A percentile compares a stretch with the other conserved stretches of the same genome.
These are phyloP conservation scores for Bradypodion pumilum DNA, from an alignment of 2,797 vertebrate genomes.

Conservation along the genomic window DNA sequence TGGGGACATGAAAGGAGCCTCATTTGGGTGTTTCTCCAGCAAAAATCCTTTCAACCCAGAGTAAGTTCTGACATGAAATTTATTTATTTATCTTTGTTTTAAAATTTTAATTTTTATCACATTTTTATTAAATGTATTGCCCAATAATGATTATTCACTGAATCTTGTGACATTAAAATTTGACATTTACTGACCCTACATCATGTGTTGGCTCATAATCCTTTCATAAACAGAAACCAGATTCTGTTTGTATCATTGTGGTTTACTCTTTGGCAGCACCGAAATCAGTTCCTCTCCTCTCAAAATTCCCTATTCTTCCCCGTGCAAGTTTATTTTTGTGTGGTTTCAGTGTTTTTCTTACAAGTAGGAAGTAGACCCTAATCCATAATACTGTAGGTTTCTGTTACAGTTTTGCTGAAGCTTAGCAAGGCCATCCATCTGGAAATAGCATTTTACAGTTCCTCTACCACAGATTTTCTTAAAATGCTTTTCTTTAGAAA, in stretches of 20 bases:
- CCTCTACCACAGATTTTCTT: not conserved
- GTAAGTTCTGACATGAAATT: too few species aligned
- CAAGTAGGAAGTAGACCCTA: not conserved
- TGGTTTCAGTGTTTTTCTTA: not conserved
- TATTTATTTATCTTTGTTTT: too few species aligned
- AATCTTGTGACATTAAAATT: not conserved
- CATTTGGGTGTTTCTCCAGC: too few species aligned
- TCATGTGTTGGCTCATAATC: not conserved
- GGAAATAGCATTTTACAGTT: not conserved
- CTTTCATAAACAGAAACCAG: conserved; percentile 50
- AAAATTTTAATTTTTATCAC: not conserved
- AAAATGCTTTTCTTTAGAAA: not conserved
- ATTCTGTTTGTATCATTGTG: conserved; percentile 47
- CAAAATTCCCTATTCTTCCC: conserved; percentile 59
- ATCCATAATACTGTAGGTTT: not conserved
- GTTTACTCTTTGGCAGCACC: conserved; percentile 30
- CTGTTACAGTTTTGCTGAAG: not conserved
- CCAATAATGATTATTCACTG: not conserved
- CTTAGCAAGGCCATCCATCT: not conserved
- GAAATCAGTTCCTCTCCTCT: conserved; percentile 38
- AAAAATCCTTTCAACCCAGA: too few species aligned
- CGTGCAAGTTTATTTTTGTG: conserved; percentile 4
- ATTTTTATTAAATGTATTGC: not conserved
- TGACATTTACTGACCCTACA: not conserved
- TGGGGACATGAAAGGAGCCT: too few species aligned